Conservation (phyloP, 2,113 vertebrate genomes). For the Lethenteron camtschaticum region DNA sequence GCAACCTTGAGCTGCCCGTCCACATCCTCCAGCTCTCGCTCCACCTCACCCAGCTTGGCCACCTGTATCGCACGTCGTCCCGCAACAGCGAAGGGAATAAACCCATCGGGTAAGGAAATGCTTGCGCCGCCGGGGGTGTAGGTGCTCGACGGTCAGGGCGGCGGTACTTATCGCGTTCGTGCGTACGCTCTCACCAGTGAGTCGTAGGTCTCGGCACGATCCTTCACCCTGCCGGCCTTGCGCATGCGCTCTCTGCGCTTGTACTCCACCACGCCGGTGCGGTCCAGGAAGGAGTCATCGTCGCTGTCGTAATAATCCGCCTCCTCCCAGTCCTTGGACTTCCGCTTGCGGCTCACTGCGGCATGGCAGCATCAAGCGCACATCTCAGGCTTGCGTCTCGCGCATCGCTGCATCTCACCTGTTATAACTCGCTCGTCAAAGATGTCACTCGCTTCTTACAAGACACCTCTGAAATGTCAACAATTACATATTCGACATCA, state of each 20-base stretch:
- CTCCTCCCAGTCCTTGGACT: slow-evolving; percentile 88
- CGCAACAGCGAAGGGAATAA: no score
- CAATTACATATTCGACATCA: no score
- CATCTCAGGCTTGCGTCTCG: no score
- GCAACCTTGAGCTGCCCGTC: slow-evolving; percentile 43
- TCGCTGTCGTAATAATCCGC: slow-evolving; percentile 95
- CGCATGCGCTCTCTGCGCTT: slow-evolving; percentile 81
- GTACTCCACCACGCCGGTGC: slow-evolving; percentile 70
- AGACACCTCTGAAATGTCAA: no score
- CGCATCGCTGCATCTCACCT: no score
- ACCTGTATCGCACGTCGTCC: slow-evolving; percentile 23
- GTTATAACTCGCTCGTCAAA: no score
- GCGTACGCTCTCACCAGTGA: slow-evolving; percentile 38
- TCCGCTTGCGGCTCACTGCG: slow-evolving; percentile 76
- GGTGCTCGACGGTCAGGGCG: no score
- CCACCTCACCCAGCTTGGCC: slow-evolving; percentile 46
- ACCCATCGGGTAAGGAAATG: no score
- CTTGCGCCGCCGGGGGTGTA: no score
- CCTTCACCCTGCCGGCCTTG: slow-evolving; percentile 73
- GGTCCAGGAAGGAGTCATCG: slow-evolving; percentile 80
- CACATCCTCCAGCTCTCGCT: slow-evolving; percentile 51
- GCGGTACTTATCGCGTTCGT: no score
- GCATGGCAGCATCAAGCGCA: no score
- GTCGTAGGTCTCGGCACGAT: slow-evolving; percentile 62
- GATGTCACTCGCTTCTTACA: no score